phyloP scores from a whole-genome alignment of 2,888 invertebrate genomes.

The Mesorhabditis belari region DNA sequence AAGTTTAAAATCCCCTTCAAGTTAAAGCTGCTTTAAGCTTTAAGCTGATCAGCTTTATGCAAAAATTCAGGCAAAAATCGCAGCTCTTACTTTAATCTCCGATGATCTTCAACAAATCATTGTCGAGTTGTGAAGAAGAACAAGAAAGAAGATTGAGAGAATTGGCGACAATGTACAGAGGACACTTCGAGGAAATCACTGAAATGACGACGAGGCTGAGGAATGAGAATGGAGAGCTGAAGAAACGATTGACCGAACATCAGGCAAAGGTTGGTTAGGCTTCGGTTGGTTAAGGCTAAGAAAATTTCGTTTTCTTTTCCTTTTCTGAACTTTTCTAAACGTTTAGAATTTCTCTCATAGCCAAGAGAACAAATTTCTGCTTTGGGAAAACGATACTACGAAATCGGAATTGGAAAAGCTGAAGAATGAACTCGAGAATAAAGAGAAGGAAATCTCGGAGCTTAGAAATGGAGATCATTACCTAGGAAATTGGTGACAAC shows the following conservation, averaged over 20 bases:
- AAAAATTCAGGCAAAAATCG: neutral
- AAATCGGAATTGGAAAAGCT: neutral
- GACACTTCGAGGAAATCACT: neutral
- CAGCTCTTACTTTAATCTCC: neutral
- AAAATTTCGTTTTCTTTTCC: too few relatives aligned
- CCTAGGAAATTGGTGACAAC: too few relatives aligned
- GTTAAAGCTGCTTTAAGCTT: neutral
- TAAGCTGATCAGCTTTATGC: neutral
- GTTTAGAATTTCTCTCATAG: neutral
- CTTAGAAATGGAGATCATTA: too few relatives aligned
- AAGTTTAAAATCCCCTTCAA: too few relatives aligned
- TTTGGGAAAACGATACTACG: neutral
- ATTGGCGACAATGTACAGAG: neutral
- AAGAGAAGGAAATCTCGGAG: neutral
- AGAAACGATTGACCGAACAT: neutral
- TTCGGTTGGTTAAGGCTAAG: too few relatives aligned
- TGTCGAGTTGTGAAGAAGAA: neutral
- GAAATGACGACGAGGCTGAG: neutral
- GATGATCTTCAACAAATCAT: neutral
- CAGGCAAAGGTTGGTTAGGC: neutral
- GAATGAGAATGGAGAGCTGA: neutral
- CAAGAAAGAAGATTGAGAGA: neutral
- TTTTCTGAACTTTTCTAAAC: neutral
- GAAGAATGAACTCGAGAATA: neutral
- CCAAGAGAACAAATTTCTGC: neutral